Evolutionary conservation across 2,888 invertebrate genomes (phyloP).

Genomic region (Drosophila pseudotakahashii): DNA sequence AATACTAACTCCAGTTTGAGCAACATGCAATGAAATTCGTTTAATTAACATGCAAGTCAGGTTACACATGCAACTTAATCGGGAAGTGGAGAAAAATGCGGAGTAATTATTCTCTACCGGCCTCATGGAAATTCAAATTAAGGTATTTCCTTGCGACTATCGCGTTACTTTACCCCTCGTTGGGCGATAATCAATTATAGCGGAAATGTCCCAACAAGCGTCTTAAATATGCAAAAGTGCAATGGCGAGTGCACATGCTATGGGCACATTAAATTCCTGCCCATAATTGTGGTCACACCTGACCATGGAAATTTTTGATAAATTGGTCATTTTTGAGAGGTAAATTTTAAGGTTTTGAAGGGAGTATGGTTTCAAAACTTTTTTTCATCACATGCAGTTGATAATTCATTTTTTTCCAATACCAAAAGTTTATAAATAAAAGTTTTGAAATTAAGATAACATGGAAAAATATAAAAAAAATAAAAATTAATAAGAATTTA

Average conservation of each 20-base stretch:
- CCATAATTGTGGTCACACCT: conserved; percentile 22
- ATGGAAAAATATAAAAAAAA: too few species aligned
- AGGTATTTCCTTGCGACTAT: conserved; percentile 11
- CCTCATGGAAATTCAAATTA: conserved; percentile 40
- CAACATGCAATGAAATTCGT: conserved; percentile 62
- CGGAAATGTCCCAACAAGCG: conserved; percentile 65
- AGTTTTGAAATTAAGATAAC: too few species aligned
- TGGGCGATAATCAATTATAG: conserved; percentile 46
- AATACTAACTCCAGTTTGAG: conserved; percentile 17
- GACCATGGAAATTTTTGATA: not conserved
- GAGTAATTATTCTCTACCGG: conserved; percentile 40
- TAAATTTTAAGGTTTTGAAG: not conserved
- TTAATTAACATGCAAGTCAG: conserved; percentile 35
- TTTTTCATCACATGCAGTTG: not conserved
- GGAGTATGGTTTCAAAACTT: not conserved
- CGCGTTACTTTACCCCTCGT: conserved; percentile 10
- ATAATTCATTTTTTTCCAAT: too few species aligned
- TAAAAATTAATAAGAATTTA: too few species aligned
- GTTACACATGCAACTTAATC: conserved; percentile 24
- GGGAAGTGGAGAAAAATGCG: conserved; percentile 17
- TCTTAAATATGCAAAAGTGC: conserved; percentile 42
- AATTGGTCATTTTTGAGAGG: conserved; percentile 3
- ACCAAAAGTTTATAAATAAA: too few species aligned
- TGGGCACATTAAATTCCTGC: conserved; percentile 4
- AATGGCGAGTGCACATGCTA: conserved; percentile 47